Percentiles rank a stretch among this genome's conserved stretches.
These are phyloP conservation scores for Subacronicta megacephala DNA, from an alignment of 2,888 invertebrate genomes.

Conservation along the genomic window DNA sequence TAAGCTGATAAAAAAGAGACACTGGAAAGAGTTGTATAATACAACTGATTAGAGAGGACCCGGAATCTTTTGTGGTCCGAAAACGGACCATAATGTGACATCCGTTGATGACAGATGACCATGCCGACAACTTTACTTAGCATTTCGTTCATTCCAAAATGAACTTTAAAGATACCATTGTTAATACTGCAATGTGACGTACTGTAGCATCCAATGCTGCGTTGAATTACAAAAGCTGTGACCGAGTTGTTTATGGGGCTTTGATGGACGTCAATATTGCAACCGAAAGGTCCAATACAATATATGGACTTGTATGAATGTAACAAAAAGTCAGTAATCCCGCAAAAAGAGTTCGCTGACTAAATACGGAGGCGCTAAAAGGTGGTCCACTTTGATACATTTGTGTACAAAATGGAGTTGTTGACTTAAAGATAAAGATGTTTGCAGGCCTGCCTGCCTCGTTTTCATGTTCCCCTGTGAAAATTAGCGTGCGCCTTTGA, in stretches of 20 bases:
- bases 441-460: constrained; percentile 58
- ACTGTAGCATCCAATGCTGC: not conserved
- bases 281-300: not conserved
- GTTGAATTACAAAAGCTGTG: not conserved
- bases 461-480: constrained; percentile 65
- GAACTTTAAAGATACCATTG: constrained; percentile 35
- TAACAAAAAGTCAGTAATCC: constrained; percentile 41
- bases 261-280: constrained; percentile 3
- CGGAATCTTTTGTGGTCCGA: constrained; percentile 59
- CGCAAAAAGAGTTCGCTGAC: constrained; percentile 68
- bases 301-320: accelerated
- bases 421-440: constrained; percentile 74
- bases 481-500: constrained; percentile 66
- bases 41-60: constrained; percentile 68
- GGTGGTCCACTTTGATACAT: constrained; percentile 74
- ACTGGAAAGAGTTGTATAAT: constrained; percentile 49
- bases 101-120: constrained; percentile 84
- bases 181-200: not conserved
- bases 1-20: constrained; percentile 10
- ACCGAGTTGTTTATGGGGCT: not conserved
- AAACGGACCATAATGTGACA: constrained; percentile 80
- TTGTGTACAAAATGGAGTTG: constrained; percentile 57
- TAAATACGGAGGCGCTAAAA: constrained; percentile 86
- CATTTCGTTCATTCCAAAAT: constrained; percentile 16
- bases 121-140: constrained; percentile 34